Conservation (phyloP, 2,888 invertebrate genomes). For the Danaus chrysippus region DNA sequence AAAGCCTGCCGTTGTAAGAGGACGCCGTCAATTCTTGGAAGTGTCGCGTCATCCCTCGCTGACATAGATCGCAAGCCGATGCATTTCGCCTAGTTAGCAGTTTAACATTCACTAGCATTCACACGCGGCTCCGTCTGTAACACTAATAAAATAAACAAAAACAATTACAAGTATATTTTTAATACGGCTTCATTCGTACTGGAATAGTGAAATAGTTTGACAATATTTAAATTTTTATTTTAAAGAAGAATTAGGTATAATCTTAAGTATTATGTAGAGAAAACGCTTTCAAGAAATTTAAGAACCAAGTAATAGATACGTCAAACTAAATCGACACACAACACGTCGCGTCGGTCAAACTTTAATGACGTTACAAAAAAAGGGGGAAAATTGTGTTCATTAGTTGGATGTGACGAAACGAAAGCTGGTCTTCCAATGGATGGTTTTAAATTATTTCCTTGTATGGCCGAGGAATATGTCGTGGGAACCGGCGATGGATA, state of each 20-base stretch:
- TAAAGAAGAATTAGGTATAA: too few relatives aligned
- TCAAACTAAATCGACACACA: background rate
- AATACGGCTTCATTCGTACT: too few relatives aligned
- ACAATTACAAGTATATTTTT: too few relatives aligned
- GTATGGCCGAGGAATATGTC: conserved; percentile 12
- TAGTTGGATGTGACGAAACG: too few relatives aligned
- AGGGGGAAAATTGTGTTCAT: too few relatives aligned
- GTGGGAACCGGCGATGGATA: conserved; percentile 12
- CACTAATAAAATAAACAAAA: too few relatives aligned
- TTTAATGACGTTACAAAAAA: conserved; percentile 4
- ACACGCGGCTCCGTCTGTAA: background rate
- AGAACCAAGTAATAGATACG: too few relatives aligned
- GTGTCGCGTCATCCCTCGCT: conserved; percentile 31
- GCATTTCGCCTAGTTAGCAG: background rate
- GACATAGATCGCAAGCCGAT: conserved; percentile 3
- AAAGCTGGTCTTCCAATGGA: too few relatives aligned
- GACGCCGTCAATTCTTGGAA: conserved; percentile 55
- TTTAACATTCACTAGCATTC: conserved; percentile 10
- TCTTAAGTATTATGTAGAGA: too few relatives aligned
- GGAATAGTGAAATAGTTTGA: too few relatives aligned
- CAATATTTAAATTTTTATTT: too few relatives aligned
- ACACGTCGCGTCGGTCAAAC: background rate
- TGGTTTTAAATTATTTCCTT: conserved; percentile 13
- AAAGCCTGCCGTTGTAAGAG: conserved; percentile 38
- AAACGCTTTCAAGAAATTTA: too few relatives aligned